Percentiles rank a stretch among this genome's conserved stretches.
phyloP scores from a whole-genome alignment of 2,113 vertebrate genomes.

The Percopsis transmontana region DNA sequence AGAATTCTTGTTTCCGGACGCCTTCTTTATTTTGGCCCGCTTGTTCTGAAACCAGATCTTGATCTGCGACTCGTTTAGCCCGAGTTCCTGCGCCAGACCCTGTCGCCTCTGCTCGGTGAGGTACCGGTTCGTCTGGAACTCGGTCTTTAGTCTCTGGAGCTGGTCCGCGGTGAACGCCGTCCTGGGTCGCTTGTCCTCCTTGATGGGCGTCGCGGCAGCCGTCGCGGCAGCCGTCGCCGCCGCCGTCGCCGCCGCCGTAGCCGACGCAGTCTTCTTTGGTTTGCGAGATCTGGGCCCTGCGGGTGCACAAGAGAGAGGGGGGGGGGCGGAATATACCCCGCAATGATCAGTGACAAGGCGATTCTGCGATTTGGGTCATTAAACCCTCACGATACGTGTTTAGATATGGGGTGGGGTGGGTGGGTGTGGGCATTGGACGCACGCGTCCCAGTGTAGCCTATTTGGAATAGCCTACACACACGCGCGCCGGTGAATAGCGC shows the following conservation, averaged over 20 bases:
- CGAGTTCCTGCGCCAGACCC: constrained; percentile 84
- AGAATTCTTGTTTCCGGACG: constrained; percentile 82
- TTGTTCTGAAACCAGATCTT: constrained; percentile 97
- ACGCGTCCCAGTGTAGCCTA: no score
- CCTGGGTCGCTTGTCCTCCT: constrained; percentile 88
- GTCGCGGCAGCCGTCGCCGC: neutral
- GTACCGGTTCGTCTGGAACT: constrained; percentile 90
- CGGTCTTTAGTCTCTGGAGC: constrained; percentile 84
- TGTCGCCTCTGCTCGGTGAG: constrained; percentile 88
- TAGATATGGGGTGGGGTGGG: no score
- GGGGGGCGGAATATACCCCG: neutral
- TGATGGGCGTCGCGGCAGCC: constrained; percentile 56
- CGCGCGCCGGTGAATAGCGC: no score
- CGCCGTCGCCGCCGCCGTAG: neutral
- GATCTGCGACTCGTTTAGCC: constrained; percentile 90
- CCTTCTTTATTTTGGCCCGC: constrained; percentile 91
- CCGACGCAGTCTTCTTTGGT: constrained; percentile 85
- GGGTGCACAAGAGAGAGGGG: neutral
- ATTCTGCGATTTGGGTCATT: neutral
- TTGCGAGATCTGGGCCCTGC: constrained; percentile 92
- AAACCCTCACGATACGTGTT: no score
- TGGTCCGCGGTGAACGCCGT: constrained; percentile 90
- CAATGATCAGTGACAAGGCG: neutral
- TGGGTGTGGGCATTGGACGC: no score
- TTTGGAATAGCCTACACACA: no score